Evolutionary conservation across 2,888 invertebrate species (phyloP).

Genomic region (Eudemis profundana): DNA sequence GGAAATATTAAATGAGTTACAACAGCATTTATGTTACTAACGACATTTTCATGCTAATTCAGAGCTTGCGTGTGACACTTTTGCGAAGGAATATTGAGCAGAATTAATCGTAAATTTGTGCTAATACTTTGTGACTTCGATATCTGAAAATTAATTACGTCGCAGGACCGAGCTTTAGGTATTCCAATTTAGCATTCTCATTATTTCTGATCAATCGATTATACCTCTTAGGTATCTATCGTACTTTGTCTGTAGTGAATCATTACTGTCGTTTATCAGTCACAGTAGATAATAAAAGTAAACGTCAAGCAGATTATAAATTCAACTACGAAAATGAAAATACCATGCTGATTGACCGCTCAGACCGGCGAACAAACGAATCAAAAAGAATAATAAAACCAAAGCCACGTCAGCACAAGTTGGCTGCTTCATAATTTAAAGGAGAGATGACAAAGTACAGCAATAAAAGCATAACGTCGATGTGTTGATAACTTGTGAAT

Average conservation of each 20-base stretch:
- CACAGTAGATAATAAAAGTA: background rate
- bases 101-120: constrained; percentile 38
- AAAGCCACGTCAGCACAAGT: constrained; percentile 10
- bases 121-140: constrained; percentile 20
- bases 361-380: constrained; percentile 2
- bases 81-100: constrained; percentile 26
- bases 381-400: constrained; percentile 14
- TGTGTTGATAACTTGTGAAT: constrained; percentile 33
- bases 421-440: constrained; percentile 18
- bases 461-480: constrained; percentile 34
- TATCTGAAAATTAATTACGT: constrained; percentile 13
- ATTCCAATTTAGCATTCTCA: background rate
- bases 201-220: background rate
- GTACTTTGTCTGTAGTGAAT: no score
- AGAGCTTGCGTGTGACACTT: constrained; percentile 34
- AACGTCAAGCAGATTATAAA: constrained; percentile 13
- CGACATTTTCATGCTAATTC: constrained; percentile 50
- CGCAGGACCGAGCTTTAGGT: background rate
- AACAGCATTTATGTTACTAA: constrained; percentile 51
- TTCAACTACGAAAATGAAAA: background rate
- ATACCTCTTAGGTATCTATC: background rate
- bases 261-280: background rate
- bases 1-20: constrained; percentile 58
- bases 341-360: background rate
- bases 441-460: constrained; percentile 41